phyloP scores from a whole-genome alignment of 1,140 invertebrate genomes.

The Camponotus vicinus region DNA sequence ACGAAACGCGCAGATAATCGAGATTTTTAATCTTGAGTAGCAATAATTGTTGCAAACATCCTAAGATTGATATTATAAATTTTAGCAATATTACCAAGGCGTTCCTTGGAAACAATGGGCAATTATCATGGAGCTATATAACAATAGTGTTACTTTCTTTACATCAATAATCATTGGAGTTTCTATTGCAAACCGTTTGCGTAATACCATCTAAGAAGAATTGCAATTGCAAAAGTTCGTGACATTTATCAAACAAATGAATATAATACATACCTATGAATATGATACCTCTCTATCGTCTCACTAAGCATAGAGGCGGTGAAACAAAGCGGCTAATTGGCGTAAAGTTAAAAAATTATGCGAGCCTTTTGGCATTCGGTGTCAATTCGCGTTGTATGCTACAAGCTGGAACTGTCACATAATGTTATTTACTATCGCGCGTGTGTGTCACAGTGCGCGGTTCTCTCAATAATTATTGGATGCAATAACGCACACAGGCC shows the following conservation, averaged over 20 bases:
- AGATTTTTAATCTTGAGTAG: not conserved
- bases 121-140: not conserved
- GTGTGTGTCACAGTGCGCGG: not conserved
- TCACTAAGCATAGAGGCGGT: not conserved
- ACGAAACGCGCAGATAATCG: no score
- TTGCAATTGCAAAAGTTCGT: constrained; percentile 17
- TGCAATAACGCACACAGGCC: constrained; percentile 4
- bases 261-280: constrained; percentile 8
- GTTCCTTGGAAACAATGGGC: not conserved
- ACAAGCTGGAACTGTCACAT: not conserved
- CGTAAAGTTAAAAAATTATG: not conserved
- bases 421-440: constrained; percentile 24
- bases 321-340: constrained; percentile 12
- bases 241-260: constrained; percentile 31
- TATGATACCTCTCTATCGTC: not conserved
- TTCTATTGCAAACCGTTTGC: not conserved
- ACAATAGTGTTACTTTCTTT: constrained; percentile 37
- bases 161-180: constrained; percentile 13
- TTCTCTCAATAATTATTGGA: constrained; percentile 45
- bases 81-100: not conserved
- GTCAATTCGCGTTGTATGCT: not conserved
- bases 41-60: not conserved
- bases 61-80: not conserved
- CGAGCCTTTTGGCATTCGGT: not conserved
- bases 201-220: constrained; percentile 7